phyloP scores from a whole-genome alignment of 1,140 invertebrate genomes.

The Laupala kohalensis region DNA sequence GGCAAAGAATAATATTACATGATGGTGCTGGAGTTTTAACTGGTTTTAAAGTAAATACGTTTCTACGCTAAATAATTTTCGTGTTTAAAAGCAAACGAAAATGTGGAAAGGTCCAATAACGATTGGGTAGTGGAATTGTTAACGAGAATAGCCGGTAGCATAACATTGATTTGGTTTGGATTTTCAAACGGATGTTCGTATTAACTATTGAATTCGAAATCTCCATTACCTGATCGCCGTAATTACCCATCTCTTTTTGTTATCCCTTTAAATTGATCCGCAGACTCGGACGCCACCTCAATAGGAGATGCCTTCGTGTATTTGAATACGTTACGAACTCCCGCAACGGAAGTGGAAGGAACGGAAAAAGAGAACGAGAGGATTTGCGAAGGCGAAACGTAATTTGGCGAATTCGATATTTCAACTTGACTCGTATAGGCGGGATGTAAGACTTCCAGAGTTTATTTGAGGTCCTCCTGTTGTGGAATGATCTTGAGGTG shows the following conservation, averaged over 20 bases:
- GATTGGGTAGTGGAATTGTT: neutral
- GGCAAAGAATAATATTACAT: too few species aligned
- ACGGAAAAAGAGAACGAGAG: neutral
- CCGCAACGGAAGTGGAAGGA: neutral
- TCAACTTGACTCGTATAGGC: neutral
- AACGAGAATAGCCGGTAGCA: neutral
- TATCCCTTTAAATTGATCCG: neutral
- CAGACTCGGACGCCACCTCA: neutral
- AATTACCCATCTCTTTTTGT: neutral
- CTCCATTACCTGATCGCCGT: neutral
- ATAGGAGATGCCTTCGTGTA: neutral
- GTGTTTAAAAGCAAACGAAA: neutral
- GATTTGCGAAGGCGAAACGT: neutral
- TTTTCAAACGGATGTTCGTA: neutral
- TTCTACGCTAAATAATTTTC: too few species aligned
- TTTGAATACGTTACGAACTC: too few species aligned
- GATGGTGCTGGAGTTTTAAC: too few species aligned
- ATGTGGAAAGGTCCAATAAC: neutral
- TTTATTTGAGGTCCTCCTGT: neutral
- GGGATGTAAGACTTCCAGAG: neutral
- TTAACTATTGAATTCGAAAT: neutral
- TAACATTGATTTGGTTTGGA: neutral
- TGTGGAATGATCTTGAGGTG: too few species aligned
- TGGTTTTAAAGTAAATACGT: too few species aligned
- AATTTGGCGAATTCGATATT: neutral